phyloP scores from a whole-genome alignment of 2,888 invertebrate genomes.

The Nymphalis c-album region DNA sequence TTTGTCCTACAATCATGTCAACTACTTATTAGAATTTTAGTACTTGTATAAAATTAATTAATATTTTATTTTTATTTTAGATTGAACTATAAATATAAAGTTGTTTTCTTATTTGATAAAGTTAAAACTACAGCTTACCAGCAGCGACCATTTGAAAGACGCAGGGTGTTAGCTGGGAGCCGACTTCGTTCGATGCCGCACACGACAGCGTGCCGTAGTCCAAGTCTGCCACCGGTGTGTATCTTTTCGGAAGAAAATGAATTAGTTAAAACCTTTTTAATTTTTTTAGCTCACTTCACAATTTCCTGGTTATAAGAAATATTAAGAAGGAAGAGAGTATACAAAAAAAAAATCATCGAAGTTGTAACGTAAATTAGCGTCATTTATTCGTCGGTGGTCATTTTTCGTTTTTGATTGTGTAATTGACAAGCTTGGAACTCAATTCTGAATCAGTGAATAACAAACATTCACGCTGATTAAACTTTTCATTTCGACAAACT shows the following conservation, averaged over 20 bases:
- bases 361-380: conserved; percentile 27
- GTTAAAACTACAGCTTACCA: conserved; percentile 80
- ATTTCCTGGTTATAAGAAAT: no score
- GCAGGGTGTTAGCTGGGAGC: conserved; percentile 90
- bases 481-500: conserved; percentile 37
- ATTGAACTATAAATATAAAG: no score
- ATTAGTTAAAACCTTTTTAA: no score
- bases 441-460: conserved; percentile 33
- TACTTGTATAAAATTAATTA: no score
- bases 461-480: conserved; percentile 38
- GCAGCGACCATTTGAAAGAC: conserved; percentile 94
- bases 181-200: conserved; percentile 92
- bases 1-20: no score
- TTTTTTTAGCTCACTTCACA: no score
- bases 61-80: no score
- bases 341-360: not conserved
- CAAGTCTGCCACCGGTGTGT: conserved; percentile 84
- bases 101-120: conserved; percentile 5
- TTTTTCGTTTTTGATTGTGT: conserved; percentile 34
- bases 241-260: conserved; percentile 51
- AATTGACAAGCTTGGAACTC: conserved; percentile 36
- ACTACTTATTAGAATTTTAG: no score
- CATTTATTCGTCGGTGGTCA: conserved; percentile 25
- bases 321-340: no score
- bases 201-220: conserved; percentile 95